Evolutionary conservation across 1,140 invertebrate genomes (phyloP).

Genomic region (Carcinoscorpius rotundicauda): DNA sequence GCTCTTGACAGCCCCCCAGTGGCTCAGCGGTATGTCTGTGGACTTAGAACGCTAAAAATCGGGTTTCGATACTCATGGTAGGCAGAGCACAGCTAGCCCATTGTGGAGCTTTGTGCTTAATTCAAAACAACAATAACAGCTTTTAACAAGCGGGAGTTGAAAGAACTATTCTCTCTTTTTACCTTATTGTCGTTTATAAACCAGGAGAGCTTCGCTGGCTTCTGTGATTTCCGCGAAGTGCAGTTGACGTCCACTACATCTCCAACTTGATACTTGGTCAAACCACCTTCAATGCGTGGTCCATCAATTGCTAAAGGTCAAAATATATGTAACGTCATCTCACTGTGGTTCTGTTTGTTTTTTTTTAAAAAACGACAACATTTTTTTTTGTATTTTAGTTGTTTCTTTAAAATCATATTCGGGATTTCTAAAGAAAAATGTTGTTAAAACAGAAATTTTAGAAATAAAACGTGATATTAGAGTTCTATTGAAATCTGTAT

Average conservation of each 20-base stretch:
- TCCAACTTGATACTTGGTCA: conserved; percentile 60
- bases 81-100: too few species aligned
- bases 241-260: conserved; percentile 69
- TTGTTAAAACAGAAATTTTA: background rate
- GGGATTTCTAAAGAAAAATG: background rate
- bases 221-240: conserved; percentile 64
- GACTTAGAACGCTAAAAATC: too few species aligned
- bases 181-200: conserved; percentile 57
- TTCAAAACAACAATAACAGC: too few species aligned
- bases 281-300: conserved; percentile 62
- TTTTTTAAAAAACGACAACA: background rate
- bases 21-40: too few species aligned
- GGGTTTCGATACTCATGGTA: too few species aligned
- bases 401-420: background rate
- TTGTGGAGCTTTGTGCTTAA: too few species aligned
- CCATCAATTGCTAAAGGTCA: conserved; percentile 45
- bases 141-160: too few species aligned
- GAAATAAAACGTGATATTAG: too few species aligned
- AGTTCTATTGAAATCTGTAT: background rate
- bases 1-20: too few species aligned
- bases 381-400: background rate
- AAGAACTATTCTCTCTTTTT: conserved; percentile 5
- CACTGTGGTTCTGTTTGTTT: background rate
- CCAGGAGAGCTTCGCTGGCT: conserved; percentile 59
- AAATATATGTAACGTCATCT: background rate